phyloP scores from a whole-genome alignment of 2,888 invertebrate genomes.

The Nemurella pictetii region DNA sequence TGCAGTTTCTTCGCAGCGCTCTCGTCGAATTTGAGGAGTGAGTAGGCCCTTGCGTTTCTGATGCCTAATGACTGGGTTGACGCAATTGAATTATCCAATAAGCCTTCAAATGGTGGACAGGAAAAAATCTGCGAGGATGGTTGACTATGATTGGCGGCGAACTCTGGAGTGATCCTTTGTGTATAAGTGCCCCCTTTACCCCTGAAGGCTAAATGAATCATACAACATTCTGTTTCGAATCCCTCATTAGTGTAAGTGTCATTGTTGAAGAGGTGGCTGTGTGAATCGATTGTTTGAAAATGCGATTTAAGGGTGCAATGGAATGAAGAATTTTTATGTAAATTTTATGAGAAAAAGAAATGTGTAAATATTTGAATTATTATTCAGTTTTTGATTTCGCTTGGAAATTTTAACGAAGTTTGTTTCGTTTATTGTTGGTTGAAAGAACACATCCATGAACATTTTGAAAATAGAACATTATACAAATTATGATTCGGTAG shows the following conservation, averaged over 20 bases:
- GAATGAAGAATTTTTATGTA: conserved; percentile 20
- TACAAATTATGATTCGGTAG: not conserved
- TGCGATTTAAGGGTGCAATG: not conserved
- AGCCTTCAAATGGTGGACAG: conserved; percentile 2
- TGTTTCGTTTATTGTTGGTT: not conserved
- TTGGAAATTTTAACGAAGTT: not conserved
- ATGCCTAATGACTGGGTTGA: conserved; percentile 9
- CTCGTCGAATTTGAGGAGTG: not conserved
- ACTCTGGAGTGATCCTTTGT: not conserved
- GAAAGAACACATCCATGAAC: not conserved
- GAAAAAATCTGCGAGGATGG: conserved; percentile 1
- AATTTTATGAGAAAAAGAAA: conserved; percentile 11
- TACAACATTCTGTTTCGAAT: not conserved
- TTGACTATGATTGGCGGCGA: not conserved
- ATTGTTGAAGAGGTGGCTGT: conserved; percentile 4
- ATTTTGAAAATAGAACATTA: not conserved
- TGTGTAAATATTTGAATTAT: conserved; percentile 16
- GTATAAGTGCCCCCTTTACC: not conserved
- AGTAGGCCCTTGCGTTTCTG: not conserved
- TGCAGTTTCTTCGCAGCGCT: not conserved
- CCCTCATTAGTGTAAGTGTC: conserved; percentile 5
- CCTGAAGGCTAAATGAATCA: not conserved
- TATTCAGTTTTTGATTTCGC: conserved; percentile 6
- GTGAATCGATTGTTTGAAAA: not conserved
- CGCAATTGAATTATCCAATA: conserved; percentile 6